Evolutionary conservation across 2,113 vertebrate species (phyloP), one percentile per base, ranked within the genome.

Genomic region (Thamnaconus septentrionalis): DNA sequence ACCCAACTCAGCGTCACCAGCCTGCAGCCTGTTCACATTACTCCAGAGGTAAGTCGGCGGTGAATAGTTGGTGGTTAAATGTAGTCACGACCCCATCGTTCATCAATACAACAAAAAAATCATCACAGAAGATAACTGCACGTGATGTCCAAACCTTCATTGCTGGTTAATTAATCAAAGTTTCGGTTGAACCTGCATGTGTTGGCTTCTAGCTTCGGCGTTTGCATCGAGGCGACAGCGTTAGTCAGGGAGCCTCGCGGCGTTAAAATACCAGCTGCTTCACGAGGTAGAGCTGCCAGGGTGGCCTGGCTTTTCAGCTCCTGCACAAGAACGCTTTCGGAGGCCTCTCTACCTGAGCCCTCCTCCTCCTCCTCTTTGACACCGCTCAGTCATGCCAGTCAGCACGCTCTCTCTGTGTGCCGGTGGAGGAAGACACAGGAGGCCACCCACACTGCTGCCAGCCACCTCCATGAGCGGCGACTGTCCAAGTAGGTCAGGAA

Each of bases 11-110:
- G 89, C 3, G 93, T 96, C 73, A 94, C 93, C 78, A 93, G 89
- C 56, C 92, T 96, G 31, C 94, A 95, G 79, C 92, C 94, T 7
- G 93, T 96, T 74, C 94, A 96, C 51, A 91, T 96, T 80, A 90
- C 92, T 65, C 93, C 91, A 69, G 95, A 96, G 91, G 95, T 96
- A 83, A 71, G 69, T 49, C 48, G 45, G 4, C 46, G 52, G 64
- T 48, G 50, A 7, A 8, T 59, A 39, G 18, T 54, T 11, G 45
- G 4, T 40, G 4, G 0, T 56, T 39, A 57, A 8, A 66, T 53
- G 2, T 55, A 51, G 42, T 53, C 44, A 47, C 3, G 8, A 5
- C 3, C 49, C 18, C 8, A 8, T 7, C 43, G 9, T 59, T 73
- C 43, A 31, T 31, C 18, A 31, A 31, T 31, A 31, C 18, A 31